These are phyloP conservation scores for Drosophila chauvacae DNA, from an alignment of 1,140 invertebrate genomes.

Conservation along the genomic window DNA sequence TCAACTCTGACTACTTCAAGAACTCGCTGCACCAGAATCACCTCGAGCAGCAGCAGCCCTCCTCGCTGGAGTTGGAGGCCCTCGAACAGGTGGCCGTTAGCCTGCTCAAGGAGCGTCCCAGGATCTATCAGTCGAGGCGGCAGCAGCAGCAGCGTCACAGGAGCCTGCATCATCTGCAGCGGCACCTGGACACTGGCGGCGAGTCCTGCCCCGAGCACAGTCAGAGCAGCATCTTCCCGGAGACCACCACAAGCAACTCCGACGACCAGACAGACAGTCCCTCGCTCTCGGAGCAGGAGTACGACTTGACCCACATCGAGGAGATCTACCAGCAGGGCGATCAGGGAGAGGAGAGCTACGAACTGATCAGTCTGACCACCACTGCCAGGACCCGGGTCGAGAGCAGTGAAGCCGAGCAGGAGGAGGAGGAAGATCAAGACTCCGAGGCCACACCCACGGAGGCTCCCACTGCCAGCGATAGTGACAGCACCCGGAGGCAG, in stretches of 20 bases:
- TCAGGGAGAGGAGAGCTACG: conserved; percentile 66
- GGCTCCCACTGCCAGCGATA: conserved; percentile 42
- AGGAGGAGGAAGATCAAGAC: conserved; percentile 22
- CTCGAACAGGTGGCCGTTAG: conserved; percentile 64
- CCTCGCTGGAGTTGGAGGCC: conserved; percentile 72
- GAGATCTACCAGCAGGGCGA: conserved; percentile 68
- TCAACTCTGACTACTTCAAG: conserved; percentile 88
- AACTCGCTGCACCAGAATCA: conserved; percentile 84
- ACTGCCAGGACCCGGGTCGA: conserved; percentile 76
- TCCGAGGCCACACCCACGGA: conserved; percentile 40
- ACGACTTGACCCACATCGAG: conserved; percentile 75
- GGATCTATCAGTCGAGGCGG: conserved; percentile 74
- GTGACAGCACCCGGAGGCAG: conserved; percentile 66
- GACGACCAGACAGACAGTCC: conserved; percentile 80
- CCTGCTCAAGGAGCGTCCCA: conserved; percentile 65
- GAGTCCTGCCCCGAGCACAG: conserved; percentile 82
- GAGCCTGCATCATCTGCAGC: conserved; percentile 28
- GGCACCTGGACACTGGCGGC: conserved; percentile 55
- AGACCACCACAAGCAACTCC: conserved; percentile 81
- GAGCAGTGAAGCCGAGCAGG: conserved; percentile 65
- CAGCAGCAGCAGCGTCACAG: conserved; percentile 62
- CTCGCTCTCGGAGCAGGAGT: conserved; percentile 79
- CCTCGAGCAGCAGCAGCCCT: conserved; percentile 57
- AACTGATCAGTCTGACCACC: conserved; percentile 75
- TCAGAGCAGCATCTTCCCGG: conserved; percentile 79